A percentile compares a stretch with the other conserved stretches of the same genome.
Conservation (phyloP, 2,797 vertebrate genomes). For the Epinephelus awoara region DNA sequence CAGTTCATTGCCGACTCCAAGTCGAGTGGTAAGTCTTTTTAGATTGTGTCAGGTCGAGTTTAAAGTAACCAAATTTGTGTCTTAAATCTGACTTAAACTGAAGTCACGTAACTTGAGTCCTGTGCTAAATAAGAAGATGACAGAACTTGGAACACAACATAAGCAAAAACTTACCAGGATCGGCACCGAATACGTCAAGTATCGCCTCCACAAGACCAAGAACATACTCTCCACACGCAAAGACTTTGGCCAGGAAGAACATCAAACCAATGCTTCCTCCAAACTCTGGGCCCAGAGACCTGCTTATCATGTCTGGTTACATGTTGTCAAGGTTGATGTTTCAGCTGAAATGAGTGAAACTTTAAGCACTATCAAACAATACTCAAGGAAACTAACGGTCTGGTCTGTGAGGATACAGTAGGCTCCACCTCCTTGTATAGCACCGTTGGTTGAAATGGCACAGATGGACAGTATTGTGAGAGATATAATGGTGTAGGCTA, state of each 20-base stretch:
- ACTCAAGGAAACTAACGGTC: background rate
- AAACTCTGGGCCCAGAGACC: conserved; percentile 94
- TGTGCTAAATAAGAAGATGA: no score
- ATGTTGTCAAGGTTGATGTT: conserved; percentile 54
- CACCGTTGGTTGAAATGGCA: conserved; percentile 95
- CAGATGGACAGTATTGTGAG: conserved; percentile 94
- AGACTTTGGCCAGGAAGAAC: conserved; percentile 95
- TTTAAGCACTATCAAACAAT: background rate
- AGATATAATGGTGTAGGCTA: conserved; percentile 92
- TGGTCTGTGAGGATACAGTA: conserved; percentile 91
- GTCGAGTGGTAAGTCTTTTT: no score
- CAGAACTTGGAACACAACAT: background rate
- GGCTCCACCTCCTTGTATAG: conserved; percentile 92
- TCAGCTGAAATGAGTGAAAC: background rate
- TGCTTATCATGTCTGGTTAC: conserved; percentile 92
- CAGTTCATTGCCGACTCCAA: no score
- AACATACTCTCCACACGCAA: conserved; percentile 92
- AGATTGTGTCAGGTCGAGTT: no score
- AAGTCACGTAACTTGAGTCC: no score
- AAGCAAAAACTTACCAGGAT: conserved; percentile 80
- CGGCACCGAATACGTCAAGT: conserved; percentile 89
- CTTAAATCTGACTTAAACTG: no score
- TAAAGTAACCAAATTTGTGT: no score
- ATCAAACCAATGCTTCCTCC: conserved; percentile 95
- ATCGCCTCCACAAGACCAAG: conserved; percentile 94